These are phyloP conservation scores for Spisula solida DNA, from an alignment of 2,888 invertebrate species.

Conservation along the genomic window DNA sequence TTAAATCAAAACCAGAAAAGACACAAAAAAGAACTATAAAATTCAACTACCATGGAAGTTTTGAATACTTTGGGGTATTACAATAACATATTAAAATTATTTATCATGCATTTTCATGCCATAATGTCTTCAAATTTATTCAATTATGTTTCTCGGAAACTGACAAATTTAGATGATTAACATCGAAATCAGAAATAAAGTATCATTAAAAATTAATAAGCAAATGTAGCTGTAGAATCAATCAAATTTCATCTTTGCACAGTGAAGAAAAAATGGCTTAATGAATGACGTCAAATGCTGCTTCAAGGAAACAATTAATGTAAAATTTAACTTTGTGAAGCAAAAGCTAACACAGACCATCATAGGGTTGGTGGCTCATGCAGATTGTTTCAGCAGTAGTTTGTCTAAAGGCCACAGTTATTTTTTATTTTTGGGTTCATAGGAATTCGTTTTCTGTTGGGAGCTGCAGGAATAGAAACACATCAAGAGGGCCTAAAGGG, in stretches of 20 bases:
- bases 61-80: neutral
- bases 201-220: conserved; percentile 22
- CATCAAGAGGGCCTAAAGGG: no score
- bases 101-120: conserved; percentile 22
- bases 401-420: no score
- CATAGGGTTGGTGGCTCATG: no score
- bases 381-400: no score
- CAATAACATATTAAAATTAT: conserved; percentile 17
- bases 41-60: neutral
- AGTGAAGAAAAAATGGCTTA: neutral
- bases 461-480: no score
- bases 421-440: no score
- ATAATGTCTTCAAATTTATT: conserved; percentile 27
- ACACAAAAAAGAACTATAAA: conserved; percentile 12
- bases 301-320: neutral
- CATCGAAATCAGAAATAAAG: conserved; percentile 12
- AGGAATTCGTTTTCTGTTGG: no score
- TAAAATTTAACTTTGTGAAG: no score
- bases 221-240: neutral
- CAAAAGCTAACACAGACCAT: no score
- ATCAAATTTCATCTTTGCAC: conserved; percentile 7
- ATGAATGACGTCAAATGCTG: conserved; percentile 2
- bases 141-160: conserved; percentile 18
- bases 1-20: conserved; percentile 16
- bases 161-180: conserved; percentile 25